Evolutionary conservation across 2,113 vertebrate genomes (phyloP), one percentile per base, ranked within the genome.

Genomic region (Clarias batrachus): DNA sequence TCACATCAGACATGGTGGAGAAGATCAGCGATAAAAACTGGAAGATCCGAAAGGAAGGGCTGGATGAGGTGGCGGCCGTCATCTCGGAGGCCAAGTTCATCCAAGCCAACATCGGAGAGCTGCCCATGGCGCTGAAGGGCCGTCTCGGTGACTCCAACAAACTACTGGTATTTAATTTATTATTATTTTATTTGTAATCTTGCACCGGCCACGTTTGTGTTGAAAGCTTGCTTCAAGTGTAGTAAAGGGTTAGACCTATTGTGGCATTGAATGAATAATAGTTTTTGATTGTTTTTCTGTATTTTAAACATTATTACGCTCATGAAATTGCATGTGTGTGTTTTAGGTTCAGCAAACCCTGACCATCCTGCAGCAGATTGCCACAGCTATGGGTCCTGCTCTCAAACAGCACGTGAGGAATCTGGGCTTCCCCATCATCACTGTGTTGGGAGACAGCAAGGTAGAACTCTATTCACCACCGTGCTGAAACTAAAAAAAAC

Each of bases 1-100:
- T 99, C 87, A 96, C 97, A 17, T 95, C 93, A 0, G 98, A 99
- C 14, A 93, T 99, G 84, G 95, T 99, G 84, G 94, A 96, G 74
- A 99, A 99, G 92, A 97, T 99, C 60, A 94, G 93, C 9, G 98
- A 99, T 90, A 99, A 99, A 92, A 99, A 99, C 93, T 99, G 98
- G 98, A 99, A 99, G 93, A 97, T 97, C 88, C 95, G 98, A 88
- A 99, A 99, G 92, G 98, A 99, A 91, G 98, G 98, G 33, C 93
- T 99, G 56, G 98, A 99, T 90, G 98, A 99, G 95, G 94, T 95
- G 13, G 91, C 95, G 1, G 94, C 95, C 71, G 94, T 99, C 84
- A 96, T 99, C 91, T 99, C 97, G 12, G 98, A 99, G 86, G 98
- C 98, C 21, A 99, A 99, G 88, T 98, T 99, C 91, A 96, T 99